Evolutionary conservation across 2,113 vertebrate genomes (phyloP), one percentile per base, ranked within the genome.

Genomic region (Leucosticte australis): DNA sequence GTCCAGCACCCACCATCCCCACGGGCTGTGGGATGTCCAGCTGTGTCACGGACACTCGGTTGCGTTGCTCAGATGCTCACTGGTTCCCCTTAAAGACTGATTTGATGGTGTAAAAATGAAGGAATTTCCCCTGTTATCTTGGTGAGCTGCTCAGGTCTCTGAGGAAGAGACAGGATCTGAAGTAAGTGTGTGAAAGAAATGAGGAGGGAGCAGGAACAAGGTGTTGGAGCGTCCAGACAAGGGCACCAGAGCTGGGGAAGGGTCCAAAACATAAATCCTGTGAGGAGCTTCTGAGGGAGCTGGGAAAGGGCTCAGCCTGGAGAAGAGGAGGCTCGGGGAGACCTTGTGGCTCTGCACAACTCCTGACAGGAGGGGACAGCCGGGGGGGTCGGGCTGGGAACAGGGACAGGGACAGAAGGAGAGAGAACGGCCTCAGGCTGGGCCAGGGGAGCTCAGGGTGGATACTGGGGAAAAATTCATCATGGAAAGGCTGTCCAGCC

Each of bases 381-480:
- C 1, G 0, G 17, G 13, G 33, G 14, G 11, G 6, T 16, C 16
- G 1, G 26, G 46, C 46, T 62, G 13, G 11, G 18, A 22, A 15
- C 70, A 41, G 13, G 11, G 18, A 22, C 60, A 35, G 50, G 50
- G 60, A 24, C 50, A 65, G 60, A 47, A 24, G 4, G 0, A 28
- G 28, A 56, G n/a, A 13, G 6, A 49, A n/a, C 0, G 0, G 26
- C 47, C 47, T 5, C 67, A 37, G 31, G 16, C 59, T 47, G 59
- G 5, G 23, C 50, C 41, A 49, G 28, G 57, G 39, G 1, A 27
- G 10, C 1, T 24, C 2, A 28, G 60, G 10, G 3, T 24, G 60
- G 26, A 3, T 11, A 13, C 13, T 0, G 1, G 2, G 35, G 70
- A 26, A 35, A 30, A 35, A 50, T 42, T 21, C 70, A 3, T 13